Evolutionary conservation across 2,888 invertebrate species (phyloP).

Genomic region (Eutolmus rufibarbis): DNA sequence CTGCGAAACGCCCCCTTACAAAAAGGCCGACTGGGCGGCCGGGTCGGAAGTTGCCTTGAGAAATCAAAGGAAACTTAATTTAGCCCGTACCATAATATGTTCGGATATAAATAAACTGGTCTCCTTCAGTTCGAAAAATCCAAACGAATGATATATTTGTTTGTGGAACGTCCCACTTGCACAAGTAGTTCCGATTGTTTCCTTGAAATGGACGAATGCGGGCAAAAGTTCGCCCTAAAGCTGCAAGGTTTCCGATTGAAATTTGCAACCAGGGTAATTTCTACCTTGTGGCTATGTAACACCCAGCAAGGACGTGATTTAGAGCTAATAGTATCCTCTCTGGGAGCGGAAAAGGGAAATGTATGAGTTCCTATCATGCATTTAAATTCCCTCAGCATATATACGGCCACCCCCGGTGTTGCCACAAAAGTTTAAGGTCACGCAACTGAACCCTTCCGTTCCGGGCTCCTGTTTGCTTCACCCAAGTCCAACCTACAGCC

Average conservation of each 20-base stretch:
- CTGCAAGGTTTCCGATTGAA: constrained; percentile 20
- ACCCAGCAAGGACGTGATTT: constrained; percentile 30
- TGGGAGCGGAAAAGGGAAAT: constrained; percentile 13
- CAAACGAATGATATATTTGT: neutral
- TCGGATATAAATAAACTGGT: neutral
- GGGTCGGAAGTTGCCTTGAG: neutral
- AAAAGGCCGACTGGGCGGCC: constrained; percentile 12
- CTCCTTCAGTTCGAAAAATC: neutral
- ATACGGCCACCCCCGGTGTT: neutral
- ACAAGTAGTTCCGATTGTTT: constrained; percentile 36
- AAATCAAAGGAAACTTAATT: constrained; percentile 21
- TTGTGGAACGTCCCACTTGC: neutral
- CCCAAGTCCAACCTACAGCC: neutral
- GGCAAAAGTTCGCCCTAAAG: constrained; percentile 12
- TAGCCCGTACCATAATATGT: neutral
- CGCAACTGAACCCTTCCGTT: constrained; percentile 4
- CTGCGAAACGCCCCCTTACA: neutral
- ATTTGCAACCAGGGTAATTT: constrained; percentile 22
- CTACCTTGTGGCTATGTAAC: constrained; percentile 13
- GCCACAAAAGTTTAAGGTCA: constrained; percentile 25
- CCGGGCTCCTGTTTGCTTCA: neutral
- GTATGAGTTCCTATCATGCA: constrained; percentile 22
- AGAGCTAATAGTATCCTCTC: constrained; percentile 37
- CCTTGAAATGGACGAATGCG: neutral
- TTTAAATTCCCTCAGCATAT: neutral